Evolutionary conservation across 2,797 vertebrate species (phyloP), one percentile per base, ranked within the genome.

Genomic region (Salmo trutta): DNA sequence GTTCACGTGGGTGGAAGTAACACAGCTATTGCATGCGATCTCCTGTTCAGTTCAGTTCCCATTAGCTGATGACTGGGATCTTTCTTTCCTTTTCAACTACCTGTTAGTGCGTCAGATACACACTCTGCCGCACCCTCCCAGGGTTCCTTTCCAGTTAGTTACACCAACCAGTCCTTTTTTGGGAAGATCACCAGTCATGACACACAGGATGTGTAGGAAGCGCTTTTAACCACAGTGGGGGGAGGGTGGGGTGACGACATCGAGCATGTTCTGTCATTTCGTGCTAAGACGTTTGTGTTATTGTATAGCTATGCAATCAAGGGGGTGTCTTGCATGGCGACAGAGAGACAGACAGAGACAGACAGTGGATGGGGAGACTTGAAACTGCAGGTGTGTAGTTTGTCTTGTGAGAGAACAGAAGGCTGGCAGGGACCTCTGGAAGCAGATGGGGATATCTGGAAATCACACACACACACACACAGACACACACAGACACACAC

Each of bases 81-180:
- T 65, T 14, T 24, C 21, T 15, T 68, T 31, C 15, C 31, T 31
- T 4, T n/a, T 17, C 67, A 19, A 8, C 67, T 7, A 33, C 14
- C 67, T 41, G 17, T 17, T 6, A 31, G 29, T 76, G 19, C n/a
- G 10, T 62, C 29, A 64, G 19, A 14, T 41, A 41, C 29, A 75
- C n/a, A 17, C 80, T 75, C 69, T 76, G 6, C 36, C 6, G 36
- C 36, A 27, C 79, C 80, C 52, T 0, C 79, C 86, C 69, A 6
- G 27, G 77, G 54, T 77, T 75, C 7, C 80, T 78, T 87, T 88
- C 79, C 82, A 79, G 82, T 72, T 79, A 79, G 68, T 78, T 79
- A 74, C 36, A 74, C 62, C 74, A 51, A 72, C 75, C 36, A 71
- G 76, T 77, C 1, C 17, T 82, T 86, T 84, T 14, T 74, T 8